phyloP scores from a whole-genome alignment of 37 sponge, comb jelly and placozoan species.

The Chondrosia reniformis region DNA sequence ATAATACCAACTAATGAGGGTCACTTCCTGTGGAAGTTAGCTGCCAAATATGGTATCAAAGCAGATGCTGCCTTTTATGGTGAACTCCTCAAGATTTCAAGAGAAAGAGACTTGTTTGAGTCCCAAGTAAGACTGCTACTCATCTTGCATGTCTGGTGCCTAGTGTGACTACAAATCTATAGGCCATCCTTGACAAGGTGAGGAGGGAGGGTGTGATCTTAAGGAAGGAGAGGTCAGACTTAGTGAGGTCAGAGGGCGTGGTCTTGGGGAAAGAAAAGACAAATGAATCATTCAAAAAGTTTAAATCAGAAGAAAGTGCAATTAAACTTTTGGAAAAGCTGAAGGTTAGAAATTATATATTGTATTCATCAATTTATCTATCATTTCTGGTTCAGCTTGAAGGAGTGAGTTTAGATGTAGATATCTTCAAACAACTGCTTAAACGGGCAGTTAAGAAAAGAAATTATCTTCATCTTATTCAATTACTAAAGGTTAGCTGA shows the following conservation, averaged over 20 bases:
- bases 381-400: neutral
- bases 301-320: too few relatives aligned
- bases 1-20: neutral
- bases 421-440: constrained; percentile 32
- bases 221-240: too few relatives aligned
- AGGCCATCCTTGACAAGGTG: too few relatives aligned
- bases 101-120: constrained; percentile 17
- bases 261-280: too few relatives aligned
- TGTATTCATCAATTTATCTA: too few relatives aligned
- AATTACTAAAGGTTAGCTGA: constrained; percentile 32
- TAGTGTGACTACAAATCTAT: too few relatives aligned
- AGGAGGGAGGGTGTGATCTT: too few relatives aligned
- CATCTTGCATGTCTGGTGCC: too few relatives aligned
- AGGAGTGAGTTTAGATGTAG: neutral
- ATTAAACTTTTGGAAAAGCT: too few relatives aligned
- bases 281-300: too few relatives aligned
- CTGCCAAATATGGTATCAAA: constrained; percentile 11
- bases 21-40: constrained; percentile 16
- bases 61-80: constrained; percentile 19
- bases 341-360: too few relatives aligned
- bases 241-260: too few relatives aligned
- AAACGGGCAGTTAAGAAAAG: constrained; percentile 19
- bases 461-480: constrained; percentile 36
- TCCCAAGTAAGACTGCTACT: neutral
- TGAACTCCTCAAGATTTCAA: constrained; percentile 22